Evolutionary conservation across 2,113 vertebrate species (phyloP), one percentile per base, ranked within the genome.

Genomic region (Brienomyrus brachyistius): DNA sequence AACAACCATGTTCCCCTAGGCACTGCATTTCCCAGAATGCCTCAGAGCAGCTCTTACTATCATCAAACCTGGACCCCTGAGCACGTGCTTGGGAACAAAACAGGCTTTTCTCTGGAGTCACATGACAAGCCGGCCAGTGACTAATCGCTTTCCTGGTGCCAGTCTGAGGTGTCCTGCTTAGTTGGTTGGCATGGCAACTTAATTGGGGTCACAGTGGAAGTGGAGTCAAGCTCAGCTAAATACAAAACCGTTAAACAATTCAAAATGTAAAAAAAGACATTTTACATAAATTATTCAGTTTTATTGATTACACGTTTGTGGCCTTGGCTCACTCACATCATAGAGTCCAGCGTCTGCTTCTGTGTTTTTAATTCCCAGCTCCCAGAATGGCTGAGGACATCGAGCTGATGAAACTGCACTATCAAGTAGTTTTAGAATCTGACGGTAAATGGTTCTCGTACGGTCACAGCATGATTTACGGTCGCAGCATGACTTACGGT

Each of bases 361-460:
- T n/a, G 48, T 52, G 27, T 80, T 89, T 89, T 52, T 80, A 89
- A 77, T 50, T 87, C 90, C 62, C 52, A 52, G 88, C 88, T 89
- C 87, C 66, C 21, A 62, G 70, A 51, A n/a, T 88, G 48, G 83
- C 89, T 89, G 90, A 90, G 86, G 74, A 90, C 66, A 90, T 59
- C 59, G 40, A 91, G 45, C 35, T 23, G 52, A 17, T 88, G 86
- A 80, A 89, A 91, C 88, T 88, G 88, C 56, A 83, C 90, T 88
- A 89, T 90, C 70, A 59, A 86, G 8, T 62, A 89, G 92, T 91
- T 74, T 91, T 88, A 88, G 90, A 85, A 62, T 56, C 62, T 86
- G 23, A 86, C 47, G 10, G 40, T 19, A 15, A 51, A 87, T 13
- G 35, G 10, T 54, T 43, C 31, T 45, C 52, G 10, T 66, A 27